These are phyloP conservation scores for Philypnodon macrostomus DNA, from an alignment of 2,797 vertebrate genomes.

Conservation along the genomic window DNA sequence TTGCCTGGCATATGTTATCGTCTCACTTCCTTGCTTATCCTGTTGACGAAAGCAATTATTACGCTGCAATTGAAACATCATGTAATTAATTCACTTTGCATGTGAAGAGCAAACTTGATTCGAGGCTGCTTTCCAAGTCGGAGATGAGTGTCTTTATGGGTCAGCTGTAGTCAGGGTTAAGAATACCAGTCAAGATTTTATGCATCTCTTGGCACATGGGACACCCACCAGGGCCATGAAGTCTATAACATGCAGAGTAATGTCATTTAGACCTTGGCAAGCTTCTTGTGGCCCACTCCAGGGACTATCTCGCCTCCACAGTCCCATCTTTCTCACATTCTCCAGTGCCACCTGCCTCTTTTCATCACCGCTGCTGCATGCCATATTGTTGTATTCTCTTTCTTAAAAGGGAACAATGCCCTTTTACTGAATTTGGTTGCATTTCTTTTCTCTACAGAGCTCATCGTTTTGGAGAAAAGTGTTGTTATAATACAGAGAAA, in stretches of 20 bases:
- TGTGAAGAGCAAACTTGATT: slow-evolving; percentile 83
- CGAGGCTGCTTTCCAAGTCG: slow-evolving; percentile 73
- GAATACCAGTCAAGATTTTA: slow-evolving; percentile 80
- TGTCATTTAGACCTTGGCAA: slow-evolving; percentile 79
- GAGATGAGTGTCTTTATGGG: slow-evolving; percentile 75
- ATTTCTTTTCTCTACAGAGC: too few species aligned
- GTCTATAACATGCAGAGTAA: slow-evolving; percentile 72
- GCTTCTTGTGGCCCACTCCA: slow-evolving; percentile 66
- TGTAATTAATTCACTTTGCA: slow-evolving; percentile 92
- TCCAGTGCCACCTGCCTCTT: slow-evolving; percentile 44
- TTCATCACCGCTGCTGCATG: slow-evolving; percentile 48
- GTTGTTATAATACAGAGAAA: too few species aligned
- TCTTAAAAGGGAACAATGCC: too few species aligned
- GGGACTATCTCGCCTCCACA: slow-evolving; percentile 66
- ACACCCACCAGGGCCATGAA: slow-evolving; percentile 70
- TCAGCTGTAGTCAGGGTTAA: slow-evolving; percentile 81
- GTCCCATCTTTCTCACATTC: too few species aligned
- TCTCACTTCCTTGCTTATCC: slow-evolving; percentile 66
- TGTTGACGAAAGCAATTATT: slow-evolving; percentile 74
- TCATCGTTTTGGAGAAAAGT: too few species aligned
- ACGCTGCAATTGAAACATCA: slow-evolving; percentile 82
- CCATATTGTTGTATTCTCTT: slow-evolving; percentile 51
- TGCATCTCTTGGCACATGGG: slow-evolving; percentile 70
- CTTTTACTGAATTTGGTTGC: too few species aligned
- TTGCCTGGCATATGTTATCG: slow-evolving; percentile 75